A percentile compares a stretch with the other conserved stretches of the same genome.
phyloP scores from a whole-genome alignment of 2,888 invertebrate species.

The Conus canariensis region DNA sequence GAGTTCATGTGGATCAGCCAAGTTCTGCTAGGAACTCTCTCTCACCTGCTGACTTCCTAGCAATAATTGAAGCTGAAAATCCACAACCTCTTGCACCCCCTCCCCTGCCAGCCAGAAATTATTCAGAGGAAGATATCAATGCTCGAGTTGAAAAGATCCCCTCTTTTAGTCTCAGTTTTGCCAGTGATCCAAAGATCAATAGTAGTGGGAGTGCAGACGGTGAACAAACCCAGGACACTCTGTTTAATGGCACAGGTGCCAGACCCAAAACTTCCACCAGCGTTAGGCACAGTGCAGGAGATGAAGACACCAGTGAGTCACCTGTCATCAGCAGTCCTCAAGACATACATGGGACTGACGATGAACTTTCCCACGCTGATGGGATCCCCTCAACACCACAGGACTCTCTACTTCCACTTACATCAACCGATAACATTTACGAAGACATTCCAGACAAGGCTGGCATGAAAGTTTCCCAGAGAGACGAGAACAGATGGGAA shows the following conservation, averaged over 20 bases:
- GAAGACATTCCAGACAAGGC: conserved; percentile 34
- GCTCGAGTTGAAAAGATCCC: background rate
- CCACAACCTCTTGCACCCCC: conserved; percentile 53
- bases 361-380: background rate
- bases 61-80: conserved; percentile 7
- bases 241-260: conserved; percentile 13
- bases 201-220: background rate
- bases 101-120: conserved; percentile 62
- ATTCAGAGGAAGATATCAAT: conserved; percentile 51
- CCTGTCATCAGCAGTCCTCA: background rate
- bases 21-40: conserved; percentile 18
- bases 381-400: background rate
- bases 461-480: background rate
- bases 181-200: background rate
- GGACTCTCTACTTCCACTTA: background rate
- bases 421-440: conserved; percentile 27
- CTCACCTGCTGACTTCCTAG: conserved; percentile 26
- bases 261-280: conserved; percentile 29
- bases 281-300: background rate
- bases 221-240: background rate
- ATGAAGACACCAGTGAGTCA: background rate
- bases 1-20: conserved; percentile 22
- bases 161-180: background rate
- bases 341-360: background rate
- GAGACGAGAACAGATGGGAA: background rate